These are phyloP conservation scores for Caenorhabditis macrosperma DNA, from an alignment of 2,888 invertebrate species.

Conservation along the genomic window DNA sequence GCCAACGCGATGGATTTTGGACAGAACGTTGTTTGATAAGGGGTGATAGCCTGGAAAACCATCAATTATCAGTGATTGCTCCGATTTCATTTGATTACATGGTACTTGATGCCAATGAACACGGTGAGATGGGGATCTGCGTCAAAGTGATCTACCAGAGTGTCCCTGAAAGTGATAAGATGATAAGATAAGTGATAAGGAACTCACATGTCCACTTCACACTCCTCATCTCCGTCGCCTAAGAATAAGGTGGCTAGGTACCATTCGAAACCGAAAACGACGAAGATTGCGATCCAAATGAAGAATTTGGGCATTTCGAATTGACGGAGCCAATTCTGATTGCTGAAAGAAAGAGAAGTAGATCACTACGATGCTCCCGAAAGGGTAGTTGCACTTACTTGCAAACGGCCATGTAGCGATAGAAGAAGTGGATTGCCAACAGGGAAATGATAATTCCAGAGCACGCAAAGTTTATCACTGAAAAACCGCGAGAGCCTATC, in stretches of 20 bases:
- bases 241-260: slow-evolving; percentile 30
- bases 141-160: slow-evolving; percentile 1
- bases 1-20: slow-evolving; percentile 29
- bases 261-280: slow-evolving; percentile 42
- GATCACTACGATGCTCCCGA: no score
- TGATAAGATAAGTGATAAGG: neutral
- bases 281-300: slow-evolving; percentile 28
- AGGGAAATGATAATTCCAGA: slow-evolving; percentile 52
- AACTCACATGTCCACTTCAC: slow-evolving; percentile 31
- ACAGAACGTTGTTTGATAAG: slow-evolving; percentile 2
- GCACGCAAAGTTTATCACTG: slow-evolving; percentile 46
- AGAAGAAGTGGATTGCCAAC: slow-evolving; percentile 49
- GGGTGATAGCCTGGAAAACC: neutral
- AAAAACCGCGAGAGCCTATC: no score
- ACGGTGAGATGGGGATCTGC: slow-evolving; percentile 15
- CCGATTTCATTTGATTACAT: slow-evolving; percentile 10
- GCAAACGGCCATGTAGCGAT: slow-evolving; percentile 49
- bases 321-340: slow-evolving; percentile 35
- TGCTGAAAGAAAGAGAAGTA: slow-evolving; percentile 14
- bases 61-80: neutral
- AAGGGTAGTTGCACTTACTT: no score
- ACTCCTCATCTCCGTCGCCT: slow-evolving; percentile 13
- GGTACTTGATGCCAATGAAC: slow-evolving; percentile 34
- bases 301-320: slow-evolving; percentile 47
- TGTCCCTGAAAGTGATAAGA: neutral